These are phyloP conservation scores for Pleuronectes platessa DNA, from an alignment of 2,113 vertebrate genomes.

Conservation along the genomic window DNA sequence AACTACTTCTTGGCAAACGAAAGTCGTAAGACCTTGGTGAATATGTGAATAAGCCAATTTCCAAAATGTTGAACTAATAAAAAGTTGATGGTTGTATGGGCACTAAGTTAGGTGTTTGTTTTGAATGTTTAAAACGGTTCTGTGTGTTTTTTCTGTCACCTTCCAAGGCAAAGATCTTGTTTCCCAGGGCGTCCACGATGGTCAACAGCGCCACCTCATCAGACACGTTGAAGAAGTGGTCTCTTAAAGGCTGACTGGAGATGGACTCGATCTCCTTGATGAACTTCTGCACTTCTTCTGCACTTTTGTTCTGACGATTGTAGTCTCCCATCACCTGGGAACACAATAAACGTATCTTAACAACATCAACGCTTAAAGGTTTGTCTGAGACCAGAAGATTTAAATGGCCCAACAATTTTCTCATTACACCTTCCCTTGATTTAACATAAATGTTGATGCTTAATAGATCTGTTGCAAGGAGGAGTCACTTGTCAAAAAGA, in stretches of 20 bases:
- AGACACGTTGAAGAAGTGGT: constrained; percentile 98
- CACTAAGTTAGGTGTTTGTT: neutral
- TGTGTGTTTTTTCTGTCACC: constrained; percentile 77
- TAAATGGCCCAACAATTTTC: neutral
- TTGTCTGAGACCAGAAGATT: neutral
- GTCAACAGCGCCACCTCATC: constrained; percentile 91
- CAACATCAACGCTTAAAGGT: neutral
- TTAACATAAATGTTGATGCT: too few relatives aligned
- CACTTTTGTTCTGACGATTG: constrained; percentile 90
- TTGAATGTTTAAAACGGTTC: neutral
- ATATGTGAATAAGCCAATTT: neutral
- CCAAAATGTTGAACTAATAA: neutral
- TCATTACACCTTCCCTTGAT: neutral
- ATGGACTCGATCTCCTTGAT: constrained; percentile 93
- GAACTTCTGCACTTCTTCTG: constrained; percentile 84
- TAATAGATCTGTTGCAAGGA: too few relatives aligned
- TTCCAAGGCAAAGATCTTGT: constrained; percentile 95
- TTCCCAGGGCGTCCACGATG: constrained; percentile 92
- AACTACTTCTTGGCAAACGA: neutral
- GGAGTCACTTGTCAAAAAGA: too few relatives aligned
- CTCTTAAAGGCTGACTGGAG: constrained; percentile 87
- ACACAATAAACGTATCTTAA: neutral
- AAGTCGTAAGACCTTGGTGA: neutral
- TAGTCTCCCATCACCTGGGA: constrained; percentile 95
- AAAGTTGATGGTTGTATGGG: neutral